Percentiles rank a stretch among this genome's conserved stretches.
phyloP scores from a whole-genome alignment of 1,140 invertebrate genomes.

The Agrypnia vestita region DNA sequence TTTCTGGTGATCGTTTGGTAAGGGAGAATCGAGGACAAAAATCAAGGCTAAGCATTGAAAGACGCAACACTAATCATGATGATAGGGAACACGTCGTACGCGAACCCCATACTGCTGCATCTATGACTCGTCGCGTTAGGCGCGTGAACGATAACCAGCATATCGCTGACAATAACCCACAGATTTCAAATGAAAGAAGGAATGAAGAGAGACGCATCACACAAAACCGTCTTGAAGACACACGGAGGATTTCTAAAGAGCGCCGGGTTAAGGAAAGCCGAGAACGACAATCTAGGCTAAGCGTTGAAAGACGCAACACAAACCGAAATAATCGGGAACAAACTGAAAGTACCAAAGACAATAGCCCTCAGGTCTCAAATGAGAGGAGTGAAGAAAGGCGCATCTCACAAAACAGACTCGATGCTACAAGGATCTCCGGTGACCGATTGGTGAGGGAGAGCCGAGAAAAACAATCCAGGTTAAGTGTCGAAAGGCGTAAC shows the following conservation, averaged over 20 bases:
- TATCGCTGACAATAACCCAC: background rate
- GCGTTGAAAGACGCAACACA: too few species aligned
- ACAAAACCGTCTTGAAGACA: background rate
- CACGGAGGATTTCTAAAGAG: background rate
- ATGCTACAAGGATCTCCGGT: background rate
- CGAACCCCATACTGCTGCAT: too few species aligned
- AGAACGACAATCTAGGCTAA: too few species aligned
- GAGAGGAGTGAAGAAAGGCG: background rate
- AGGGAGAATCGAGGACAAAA: background rate
- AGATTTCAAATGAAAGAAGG: background rate
- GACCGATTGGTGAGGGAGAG: background rate
- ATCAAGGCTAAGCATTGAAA: constrained; percentile 3
- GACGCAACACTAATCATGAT: background rate
- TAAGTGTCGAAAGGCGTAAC: constrained; percentile 15
- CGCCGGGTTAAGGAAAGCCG: background rate
- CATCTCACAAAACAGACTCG: constrained; percentile 2
- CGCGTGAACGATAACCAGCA: background rate
- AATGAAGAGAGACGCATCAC: background rate
- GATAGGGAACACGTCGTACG: background rate
- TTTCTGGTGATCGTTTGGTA: background rate
- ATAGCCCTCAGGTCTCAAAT: background rate
- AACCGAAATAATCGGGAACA: too few species aligned
- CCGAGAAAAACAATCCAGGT: background rate
- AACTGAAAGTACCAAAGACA: background rate
- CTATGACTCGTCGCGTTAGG: background rate